Evolutionary conservation across 1,140 invertebrate species (phyloP).

Genomic region (Andrena cerasifolii): DNA sequence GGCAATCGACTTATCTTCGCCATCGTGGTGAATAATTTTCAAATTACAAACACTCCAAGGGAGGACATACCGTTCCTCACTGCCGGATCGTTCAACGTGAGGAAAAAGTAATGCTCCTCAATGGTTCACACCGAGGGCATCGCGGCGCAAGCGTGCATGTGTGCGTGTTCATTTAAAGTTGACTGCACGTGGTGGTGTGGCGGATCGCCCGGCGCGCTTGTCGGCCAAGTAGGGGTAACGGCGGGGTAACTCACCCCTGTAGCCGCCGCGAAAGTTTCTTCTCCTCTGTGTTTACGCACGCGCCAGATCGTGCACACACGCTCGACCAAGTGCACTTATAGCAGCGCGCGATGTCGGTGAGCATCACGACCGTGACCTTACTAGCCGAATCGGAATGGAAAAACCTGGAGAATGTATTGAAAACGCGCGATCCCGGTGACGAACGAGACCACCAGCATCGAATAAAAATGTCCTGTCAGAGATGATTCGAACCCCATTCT

Average conservation of each 20-base stretch:
- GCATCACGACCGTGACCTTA: conserved; percentile 64
- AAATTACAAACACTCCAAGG: conserved; percentile 19
- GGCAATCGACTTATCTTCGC: not conserved
- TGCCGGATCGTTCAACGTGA: not conserved
- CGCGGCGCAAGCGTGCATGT: not conserved
- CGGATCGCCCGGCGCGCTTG: conserved; percentile 32
- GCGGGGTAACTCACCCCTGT: conserved; percentile 46
- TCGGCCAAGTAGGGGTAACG: conserved; percentile 11
- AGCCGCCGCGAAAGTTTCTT: conserved; percentile 60
- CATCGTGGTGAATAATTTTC: conserved; percentile 3
- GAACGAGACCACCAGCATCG: no score
- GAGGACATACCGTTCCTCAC: not conserved
- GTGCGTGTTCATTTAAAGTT: conserved; percentile 35
- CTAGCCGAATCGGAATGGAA: conserved; percentile 37
- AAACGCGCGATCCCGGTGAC: not conserved
- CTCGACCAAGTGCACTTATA: conserved; percentile 31
- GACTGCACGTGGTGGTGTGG: conserved; percentile 32
- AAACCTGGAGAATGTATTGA: not conserved
- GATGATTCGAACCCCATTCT: no score
- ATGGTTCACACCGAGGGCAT: conserved; percentile 8
- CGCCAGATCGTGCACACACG: conserved; percentile 48
- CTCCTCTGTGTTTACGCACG: conserved; percentile 61
- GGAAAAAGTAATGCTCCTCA: conserved; percentile 30
- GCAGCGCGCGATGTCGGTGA: conserved; percentile 11
- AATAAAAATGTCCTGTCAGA: no score